Evolutionary conservation across 1,140 invertebrate genomes (phyloP).

Genomic region (Drosophila virilis): DNA sequence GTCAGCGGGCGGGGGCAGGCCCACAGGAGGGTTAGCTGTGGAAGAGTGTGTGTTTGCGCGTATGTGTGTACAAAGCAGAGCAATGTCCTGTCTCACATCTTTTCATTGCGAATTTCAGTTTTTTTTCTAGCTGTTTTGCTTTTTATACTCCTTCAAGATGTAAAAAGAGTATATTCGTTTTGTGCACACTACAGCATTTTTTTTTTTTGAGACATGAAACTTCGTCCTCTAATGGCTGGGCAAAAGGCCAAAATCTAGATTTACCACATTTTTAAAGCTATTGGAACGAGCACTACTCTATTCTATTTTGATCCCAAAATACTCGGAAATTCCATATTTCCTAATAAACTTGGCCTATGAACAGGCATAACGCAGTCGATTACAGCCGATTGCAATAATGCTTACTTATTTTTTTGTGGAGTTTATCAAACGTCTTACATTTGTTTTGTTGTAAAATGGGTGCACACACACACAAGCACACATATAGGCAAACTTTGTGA

Average conservation of each 20-base stretch:
- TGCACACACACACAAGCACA: slow-evolving; percentile 18
- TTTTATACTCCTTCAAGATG: background rate
- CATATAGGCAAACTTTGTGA: slow-evolving; percentile 55
- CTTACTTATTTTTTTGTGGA: slow-evolving; percentile 5
- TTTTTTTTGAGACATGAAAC: too few species aligned
- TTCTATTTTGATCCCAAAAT: too few species aligned
- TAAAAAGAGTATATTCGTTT: background rate
- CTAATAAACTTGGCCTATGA: too few species aligned
- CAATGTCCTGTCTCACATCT: slow-evolving; percentile 69
- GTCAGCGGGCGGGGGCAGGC: slow-evolving; percentile 16
- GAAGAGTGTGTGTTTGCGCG: slow-evolving; percentile 6
- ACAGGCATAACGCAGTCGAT: background rate
- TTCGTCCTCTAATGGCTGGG: too few species aligned
- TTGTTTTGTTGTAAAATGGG: slow-evolving; percentile 73
- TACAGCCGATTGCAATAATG: background rate
- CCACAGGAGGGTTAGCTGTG: slow-evolving; percentile 18
- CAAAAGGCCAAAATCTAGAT: too few species aligned
- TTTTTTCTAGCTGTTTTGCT: slow-evolving; percentile 60
- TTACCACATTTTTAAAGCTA: too few species aligned
- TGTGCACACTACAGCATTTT: too few species aligned
- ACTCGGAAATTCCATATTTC: too few species aligned
- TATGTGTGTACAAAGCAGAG: slow-evolving; percentile 26
- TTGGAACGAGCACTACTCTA: too few species aligned
- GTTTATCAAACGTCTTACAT: slow-evolving; percentile 78
- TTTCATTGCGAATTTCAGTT: slow-evolving; percentile 69